Percentiles rank a stretch among this genome's conserved stretches.
phyloP scores from a whole-genome alignment of 2,113 vertebrate genomes.

The Pogona vitticeps region DNA sequence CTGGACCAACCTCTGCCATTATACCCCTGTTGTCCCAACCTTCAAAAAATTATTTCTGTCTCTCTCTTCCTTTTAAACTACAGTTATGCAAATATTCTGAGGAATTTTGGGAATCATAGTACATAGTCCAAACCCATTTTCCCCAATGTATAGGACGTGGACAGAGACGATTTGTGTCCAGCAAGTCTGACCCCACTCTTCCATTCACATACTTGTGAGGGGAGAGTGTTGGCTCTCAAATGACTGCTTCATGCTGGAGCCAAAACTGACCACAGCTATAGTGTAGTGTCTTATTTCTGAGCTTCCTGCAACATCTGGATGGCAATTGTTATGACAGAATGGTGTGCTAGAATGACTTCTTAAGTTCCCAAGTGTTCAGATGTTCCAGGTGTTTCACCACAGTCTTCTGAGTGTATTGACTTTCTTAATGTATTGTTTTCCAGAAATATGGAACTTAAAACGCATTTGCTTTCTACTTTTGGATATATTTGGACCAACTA shows the following conservation, averaged over 20 bases:
- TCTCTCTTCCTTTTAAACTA: too few relatives aligned
- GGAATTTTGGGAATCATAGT: too few relatives aligned
- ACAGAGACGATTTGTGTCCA: not conserved
- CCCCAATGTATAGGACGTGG: too few relatives aligned
- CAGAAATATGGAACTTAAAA: conserved; percentile 72
- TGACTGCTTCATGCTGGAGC: not conserved
- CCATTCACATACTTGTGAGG: not conserved
- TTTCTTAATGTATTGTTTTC: conserved; percentile 45
- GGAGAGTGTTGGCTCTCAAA: not conserved
- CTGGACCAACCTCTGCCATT: not conserved
- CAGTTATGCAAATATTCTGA: too few relatives aligned
- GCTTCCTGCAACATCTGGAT: not conserved
- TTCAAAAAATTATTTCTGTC: not conserved
- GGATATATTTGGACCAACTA: conserved; percentile 65
- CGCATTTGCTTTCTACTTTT: conserved; percentile 66
- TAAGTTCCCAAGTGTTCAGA: not conserved
- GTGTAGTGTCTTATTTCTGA: not conserved
- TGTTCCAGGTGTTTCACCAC: not conserved
- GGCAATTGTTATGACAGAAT: not conserved
- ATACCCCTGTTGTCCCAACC: not conserved
- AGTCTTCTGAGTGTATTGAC: not conserved
- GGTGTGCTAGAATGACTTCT: not conserved
- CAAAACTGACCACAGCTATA: not conserved
- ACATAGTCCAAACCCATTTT: too few relatives aligned
- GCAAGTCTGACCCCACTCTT: not conserved